These are phyloP conservation scores for Ecliptopera silaceata DNA, from an alignment of 2,888 invertebrate genomes.

Conservation along the genomic window DNA sequence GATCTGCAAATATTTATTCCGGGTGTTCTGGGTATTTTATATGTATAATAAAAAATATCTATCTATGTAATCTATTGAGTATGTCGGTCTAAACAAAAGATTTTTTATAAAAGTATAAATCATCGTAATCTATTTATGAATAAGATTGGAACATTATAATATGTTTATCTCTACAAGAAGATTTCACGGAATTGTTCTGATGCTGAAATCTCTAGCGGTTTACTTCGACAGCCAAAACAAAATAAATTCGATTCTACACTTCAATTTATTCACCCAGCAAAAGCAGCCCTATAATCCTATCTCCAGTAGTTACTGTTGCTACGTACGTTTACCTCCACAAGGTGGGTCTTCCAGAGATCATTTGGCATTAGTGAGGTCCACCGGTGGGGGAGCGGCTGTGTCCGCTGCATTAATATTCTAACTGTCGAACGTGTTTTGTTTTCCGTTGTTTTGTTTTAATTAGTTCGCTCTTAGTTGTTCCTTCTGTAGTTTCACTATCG, in stretches of 20 bases:
- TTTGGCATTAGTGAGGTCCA: conserved; percentile 60
- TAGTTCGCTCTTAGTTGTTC: conserved; percentile 43
- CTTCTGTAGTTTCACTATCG: conserved; percentile 25
- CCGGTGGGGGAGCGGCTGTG: conserved; percentile 31
- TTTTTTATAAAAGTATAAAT: no score
- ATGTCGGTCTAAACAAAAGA: no score
- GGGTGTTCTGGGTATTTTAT: no score
- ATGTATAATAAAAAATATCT: no score
- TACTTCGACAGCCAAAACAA: not conserved
- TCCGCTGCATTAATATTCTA: conserved; percentile 75
- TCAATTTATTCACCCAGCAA: conserved; percentile 38
- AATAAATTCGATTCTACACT: conserved; percentile 16
- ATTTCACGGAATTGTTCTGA: no score
- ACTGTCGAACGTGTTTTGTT: conserved; percentile 73
- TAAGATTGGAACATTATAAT: no score
- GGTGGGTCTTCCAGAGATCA: conserved; percentile 50
- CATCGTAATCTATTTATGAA: no score
- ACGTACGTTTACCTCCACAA: conserved; percentile 44
- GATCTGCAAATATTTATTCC: no score
- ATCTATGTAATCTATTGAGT: no score
- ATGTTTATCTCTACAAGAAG: no score
- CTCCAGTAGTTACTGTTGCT: conserved; percentile 42
- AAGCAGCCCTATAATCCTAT: conserved; percentile 70
- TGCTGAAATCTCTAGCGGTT: no score
- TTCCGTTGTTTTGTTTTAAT: conserved; percentile 62